phyloP scores from a whole-genome alignment of 2,888 invertebrate species.

The Minunthozetes semirufus region DNA sequence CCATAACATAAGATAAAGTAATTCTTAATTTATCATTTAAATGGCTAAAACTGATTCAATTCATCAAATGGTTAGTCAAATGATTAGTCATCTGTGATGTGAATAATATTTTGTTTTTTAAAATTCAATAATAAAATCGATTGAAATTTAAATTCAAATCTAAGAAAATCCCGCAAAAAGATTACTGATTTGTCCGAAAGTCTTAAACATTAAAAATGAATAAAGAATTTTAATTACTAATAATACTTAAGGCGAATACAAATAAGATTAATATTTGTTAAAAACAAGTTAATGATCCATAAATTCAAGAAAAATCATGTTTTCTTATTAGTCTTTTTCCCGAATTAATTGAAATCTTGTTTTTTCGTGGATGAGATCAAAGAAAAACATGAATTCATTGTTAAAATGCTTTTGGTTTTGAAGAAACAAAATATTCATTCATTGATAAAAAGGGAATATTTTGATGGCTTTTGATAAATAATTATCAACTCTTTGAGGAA shows the following conservation, averaged over 20 bases:
- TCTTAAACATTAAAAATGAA: not conserved
- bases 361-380: not conserved
- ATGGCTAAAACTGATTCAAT: not conserved
- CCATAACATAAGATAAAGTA: conserved; percentile 10
- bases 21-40: not conserved
- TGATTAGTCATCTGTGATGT: conserved; percentile 28
- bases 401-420: not conserved
- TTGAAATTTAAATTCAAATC: not conserved
- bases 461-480: not conserved
- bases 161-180: no score
- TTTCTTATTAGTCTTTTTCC: not conserved
- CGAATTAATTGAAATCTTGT: conserved; percentile 2
- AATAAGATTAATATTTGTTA: not conserved
- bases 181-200: not conserved
- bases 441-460: not conserved
- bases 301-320: conserved; percentile 14
- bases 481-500: no score
- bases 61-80: conserved; percentile 9
- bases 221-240: not conserved
- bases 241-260: not conserved
- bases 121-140: not conserved
- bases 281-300: conserved; percentile 5
- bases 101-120: not conserved
- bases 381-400: conserved; percentile 6
- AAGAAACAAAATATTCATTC: not conserved